Evolutionary conservation across 2,113 vertebrate genomes (phyloP).

Genomic region (Hemicordylus capensis): DNA sequence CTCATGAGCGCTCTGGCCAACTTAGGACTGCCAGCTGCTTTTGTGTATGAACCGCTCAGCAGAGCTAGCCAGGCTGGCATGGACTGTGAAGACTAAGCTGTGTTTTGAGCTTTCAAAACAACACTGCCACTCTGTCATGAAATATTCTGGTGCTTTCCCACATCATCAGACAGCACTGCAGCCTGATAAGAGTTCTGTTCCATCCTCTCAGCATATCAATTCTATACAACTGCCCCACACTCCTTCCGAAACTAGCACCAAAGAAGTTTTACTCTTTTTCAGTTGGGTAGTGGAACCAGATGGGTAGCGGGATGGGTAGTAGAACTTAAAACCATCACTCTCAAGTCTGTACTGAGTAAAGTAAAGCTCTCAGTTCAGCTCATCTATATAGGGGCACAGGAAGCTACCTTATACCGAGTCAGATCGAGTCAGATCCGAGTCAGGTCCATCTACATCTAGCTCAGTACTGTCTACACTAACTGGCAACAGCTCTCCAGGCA

Average conservation of each 20-base stretch:
- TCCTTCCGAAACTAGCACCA: neutral
- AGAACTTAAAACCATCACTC: neutral
- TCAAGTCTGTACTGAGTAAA: neutral
- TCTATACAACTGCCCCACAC: neutral
- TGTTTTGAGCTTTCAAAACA: neutral
- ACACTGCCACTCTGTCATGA: neutral
- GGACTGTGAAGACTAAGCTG: neutral
- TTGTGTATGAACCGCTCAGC: conserved; percentile 1
- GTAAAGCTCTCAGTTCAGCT: too few species aligned
- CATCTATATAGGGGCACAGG: too few species aligned
- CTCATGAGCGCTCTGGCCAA: conserved; percentile 39
- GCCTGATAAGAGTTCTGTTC: neutral
- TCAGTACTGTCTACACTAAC: too few species aligned
- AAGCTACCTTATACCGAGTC: too few species aligned
- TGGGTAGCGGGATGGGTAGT: neutral
- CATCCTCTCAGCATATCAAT: neutral
- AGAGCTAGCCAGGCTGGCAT: neutral
- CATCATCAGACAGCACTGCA: conserved; percentile 9
- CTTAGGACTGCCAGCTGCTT: neutral
- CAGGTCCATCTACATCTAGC: too few species aligned
- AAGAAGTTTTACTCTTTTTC: neutral
- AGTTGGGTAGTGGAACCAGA: neutral
- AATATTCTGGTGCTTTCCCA: conserved; percentile 8
- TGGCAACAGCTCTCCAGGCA: too few species aligned
- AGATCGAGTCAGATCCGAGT: too few species aligned